Conservation (phyloP, 2,113 vertebrate species). For the Spilogale gracilis region DNA sequence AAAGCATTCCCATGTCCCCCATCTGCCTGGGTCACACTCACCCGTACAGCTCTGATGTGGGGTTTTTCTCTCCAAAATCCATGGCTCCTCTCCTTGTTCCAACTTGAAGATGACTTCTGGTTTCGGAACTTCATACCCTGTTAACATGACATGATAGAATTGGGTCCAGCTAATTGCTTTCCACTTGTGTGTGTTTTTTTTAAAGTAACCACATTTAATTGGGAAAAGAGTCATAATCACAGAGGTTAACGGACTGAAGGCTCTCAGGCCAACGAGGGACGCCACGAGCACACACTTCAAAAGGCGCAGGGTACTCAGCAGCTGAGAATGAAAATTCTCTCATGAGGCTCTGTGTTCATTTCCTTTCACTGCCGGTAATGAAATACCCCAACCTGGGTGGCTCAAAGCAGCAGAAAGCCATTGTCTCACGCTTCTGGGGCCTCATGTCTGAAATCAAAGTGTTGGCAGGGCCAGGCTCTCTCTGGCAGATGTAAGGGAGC, state of each 20-base stretch:
- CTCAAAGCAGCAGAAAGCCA: neutral
- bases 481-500: neutral
- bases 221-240: neutral
- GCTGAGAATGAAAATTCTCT: neutral
- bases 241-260: constrained; percentile 38
- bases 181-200: constrained; percentile 35
- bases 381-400: neutral
- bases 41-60: constrained; percentile 50
- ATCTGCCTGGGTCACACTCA: constrained; percentile 15
- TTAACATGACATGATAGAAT: constrained; percentile 59
- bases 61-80: constrained; percentile 55
- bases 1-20: neutral
- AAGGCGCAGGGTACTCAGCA: neutral
- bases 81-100: constrained; percentile 76
- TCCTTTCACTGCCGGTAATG: neutral
- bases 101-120: constrained; percentile 78
- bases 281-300: neutral
- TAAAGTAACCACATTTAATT: constrained; percentile 7
- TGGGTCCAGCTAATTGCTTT: constrained; percentile 43
- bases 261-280: neutral
- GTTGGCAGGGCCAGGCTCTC: neutral
- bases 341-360: neutral
- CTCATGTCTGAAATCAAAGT: constrained; percentile 15
- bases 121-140: constrained; percentile 76
- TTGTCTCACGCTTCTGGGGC: constrained; percentile 2